These are phyloP conservation scores for Leucosticte australis DNA, from an alignment of 2,113 vertebrate species.

Conservation along the genomic window DNA sequence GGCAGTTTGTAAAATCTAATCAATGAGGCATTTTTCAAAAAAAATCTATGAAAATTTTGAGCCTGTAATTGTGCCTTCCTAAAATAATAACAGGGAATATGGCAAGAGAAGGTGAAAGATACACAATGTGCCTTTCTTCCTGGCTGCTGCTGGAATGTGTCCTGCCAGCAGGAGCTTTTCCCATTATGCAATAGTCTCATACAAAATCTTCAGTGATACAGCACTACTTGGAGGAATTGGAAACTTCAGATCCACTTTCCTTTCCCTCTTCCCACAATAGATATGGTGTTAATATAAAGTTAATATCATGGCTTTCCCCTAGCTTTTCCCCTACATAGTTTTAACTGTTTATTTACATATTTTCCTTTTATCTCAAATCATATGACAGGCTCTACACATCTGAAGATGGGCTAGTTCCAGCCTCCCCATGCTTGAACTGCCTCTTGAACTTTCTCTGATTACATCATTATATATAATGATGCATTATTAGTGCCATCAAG, in stretches of 20 bases:
- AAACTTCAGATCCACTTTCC: not conserved
- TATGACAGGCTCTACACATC: not conserved
- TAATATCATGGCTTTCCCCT: not conserved
- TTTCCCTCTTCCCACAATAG: not conserved
- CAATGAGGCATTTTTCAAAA: constrained; percentile 31
- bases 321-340: not conserved
- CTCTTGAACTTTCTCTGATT: constrained; percentile 63
- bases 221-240: not conserved
- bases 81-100: constrained; percentile 21
- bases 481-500: constrained; percentile 52
- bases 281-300: not conserved
- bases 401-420: constrained; percentile 21
- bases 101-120: not conserved
- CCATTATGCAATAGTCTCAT: not conserved
- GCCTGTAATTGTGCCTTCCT: constrained; percentile 21
- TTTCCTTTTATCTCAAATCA: not conserved
- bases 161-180: not conserved
- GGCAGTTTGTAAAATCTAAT: constrained; percentile 61
- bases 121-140: constrained; percentile 12
- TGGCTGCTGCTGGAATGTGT: not conserved
- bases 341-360: constrained; percentile 33
- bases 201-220: not conserved
- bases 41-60: constrained; percentile 21
- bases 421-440: constrained; percentile 29
- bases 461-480: constrained; percentile 53